Base-by-base conservation (phyloP, 1,140 invertebrate species). In the Lethrus apterus region DNA sequence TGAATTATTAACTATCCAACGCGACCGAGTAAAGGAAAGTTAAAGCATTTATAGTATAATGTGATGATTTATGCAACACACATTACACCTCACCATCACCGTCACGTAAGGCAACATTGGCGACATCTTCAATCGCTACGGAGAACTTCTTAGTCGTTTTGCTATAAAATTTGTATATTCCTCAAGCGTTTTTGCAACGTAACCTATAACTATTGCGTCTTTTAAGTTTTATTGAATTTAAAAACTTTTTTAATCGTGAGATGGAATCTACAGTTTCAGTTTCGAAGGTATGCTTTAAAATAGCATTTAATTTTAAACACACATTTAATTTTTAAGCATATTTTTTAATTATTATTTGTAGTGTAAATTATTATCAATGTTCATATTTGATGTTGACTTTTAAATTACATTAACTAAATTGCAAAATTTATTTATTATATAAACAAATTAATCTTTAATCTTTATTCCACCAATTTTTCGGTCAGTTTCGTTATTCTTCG, bases 201-300 rank as follows among this genome's bases (percentile, higher is more conserved):
- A n/a, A n/a, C n/a, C n/a, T n/a, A n/a, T n/a, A n/a, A n/a, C n/a
- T n/a, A n/a, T n/a, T n/a, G n/a, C n/a, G n/a, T n/a, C n/a, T n/a
- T n/a, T n/a, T n/a, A n/a, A n/a, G n/a, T n/a, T n/a, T n/a, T n/a
- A n/a, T n/a, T n/a, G n/a, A n/a, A n/a, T n/a, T n/a, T n/a, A n/a
- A n/a, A n/a, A n/a, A n/a, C n/a, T n/a, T 15, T 10, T 35, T 18
- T 35, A 20, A 24, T 21, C 13, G 10, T 26, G 31, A 31, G 13
- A 67, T 67, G 65, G 65, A 67, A 53, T 58, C 64, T 15, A 66
- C 65, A 10, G 62, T 65, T 51, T 67, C 65, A n/a, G 65, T 67
- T 19, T 67, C 65, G 4, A 67, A 67, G 52, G 64, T 66, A 48
- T 44, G 41, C 19, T 1, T 26, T 7, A 26, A 26, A 7, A 7